Base-by-base conservation (phyloP, 2,113 vertebrate species). In the Zapornia atra region DNA sequence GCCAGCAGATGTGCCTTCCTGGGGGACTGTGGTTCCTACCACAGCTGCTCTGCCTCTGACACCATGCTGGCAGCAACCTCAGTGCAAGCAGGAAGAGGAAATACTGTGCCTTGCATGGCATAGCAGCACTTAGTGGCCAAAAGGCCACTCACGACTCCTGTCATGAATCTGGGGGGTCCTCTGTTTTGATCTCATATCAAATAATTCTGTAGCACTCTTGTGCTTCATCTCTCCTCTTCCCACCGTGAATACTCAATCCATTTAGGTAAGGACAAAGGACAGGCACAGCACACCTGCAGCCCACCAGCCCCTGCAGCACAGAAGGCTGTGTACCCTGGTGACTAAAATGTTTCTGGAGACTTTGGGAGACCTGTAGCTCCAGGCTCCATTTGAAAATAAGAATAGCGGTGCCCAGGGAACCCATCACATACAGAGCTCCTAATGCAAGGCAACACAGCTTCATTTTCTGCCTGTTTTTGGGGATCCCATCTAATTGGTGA, bases 41-140 rank as follows among this genome's bases (percentile, higher is more conserved):
- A 50, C n/a, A 26, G 5, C 26, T 46, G 21, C 18, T 53, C 36
- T 69, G 28, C 19, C 38, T 48, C 48, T 22, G 20, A 48, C 44
- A 34, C 26, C 51, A 34, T 26, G 25, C 25, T 82, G 53, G 29
- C 0, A 0, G 31, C 60, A 79, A 44, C 33, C 20, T 36, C 51
- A 38, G 26, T 29, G 42, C 11, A 5, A 13, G 24, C 19, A 12
- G 2, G 17, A 70, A 12, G 29, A 82, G 70, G 51, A 42, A 44
- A 33, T 65, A 7, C 4, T 44, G 11, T 36, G 12, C 18, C 8
- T 36, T 73, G 19, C 33, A 10, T 26, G 28, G 9, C 2, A 1
- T 24, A 68, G 31, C 36, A 84, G 26, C 7, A 44, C 31, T 34
- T 0, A 0, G 26, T 40, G 44, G 64, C 31, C 1, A 0, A 75